Base-by-base conservation (phyloP, 2,888 invertebrate species). In the Drosophila anceps region DNA sequence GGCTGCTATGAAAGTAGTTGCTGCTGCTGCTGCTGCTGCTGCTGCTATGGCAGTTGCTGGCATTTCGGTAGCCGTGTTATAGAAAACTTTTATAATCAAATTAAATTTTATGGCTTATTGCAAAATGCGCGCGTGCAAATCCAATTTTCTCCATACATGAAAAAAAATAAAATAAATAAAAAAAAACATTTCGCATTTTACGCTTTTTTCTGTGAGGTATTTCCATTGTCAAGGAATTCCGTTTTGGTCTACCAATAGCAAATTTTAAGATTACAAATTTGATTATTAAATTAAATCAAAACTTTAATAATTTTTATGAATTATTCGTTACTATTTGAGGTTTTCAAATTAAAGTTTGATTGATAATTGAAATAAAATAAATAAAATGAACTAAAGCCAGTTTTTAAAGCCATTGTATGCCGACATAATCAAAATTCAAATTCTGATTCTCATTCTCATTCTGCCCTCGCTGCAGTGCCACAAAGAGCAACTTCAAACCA, bases 71-170 rank as follows among this genome's bases (percentile, higher is more conserved):
- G 43, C 65, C 73, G 64, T 81, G 70, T 82, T 76, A 74, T 77
- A 87, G 88, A 84, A 50, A 89, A 89, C 87, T 85, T 85, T 88
- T 90, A 86, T 84, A 81, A 82, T 81, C 88, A 86, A 88, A 86
- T 86, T 90, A 82, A 88, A 88, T 86, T 88, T 90, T 77, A 86
- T 90, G 75, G 90, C 85, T 82, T 86, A 86, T 88, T 84, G 90
- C 85, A 79, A 84, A 76, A 84, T 84, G 82, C 66, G 76, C 79
- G 84, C 89, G 72, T 86, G 81, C 89, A 86, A 88, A 87, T 81
- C 79, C 87, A 89, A 89, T 89, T 89, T 87, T 70, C 73, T 71
- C 27, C 76, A 68, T 68, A 78, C 46, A 50, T 44, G 24, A 15
- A 51, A 20, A 20, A 13, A 33, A 33, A 9, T 7, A 10, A 20